Conservation (phyloP, 2,888 invertebrate genomes). For the Nephrocerus scutellatus region DNA sequence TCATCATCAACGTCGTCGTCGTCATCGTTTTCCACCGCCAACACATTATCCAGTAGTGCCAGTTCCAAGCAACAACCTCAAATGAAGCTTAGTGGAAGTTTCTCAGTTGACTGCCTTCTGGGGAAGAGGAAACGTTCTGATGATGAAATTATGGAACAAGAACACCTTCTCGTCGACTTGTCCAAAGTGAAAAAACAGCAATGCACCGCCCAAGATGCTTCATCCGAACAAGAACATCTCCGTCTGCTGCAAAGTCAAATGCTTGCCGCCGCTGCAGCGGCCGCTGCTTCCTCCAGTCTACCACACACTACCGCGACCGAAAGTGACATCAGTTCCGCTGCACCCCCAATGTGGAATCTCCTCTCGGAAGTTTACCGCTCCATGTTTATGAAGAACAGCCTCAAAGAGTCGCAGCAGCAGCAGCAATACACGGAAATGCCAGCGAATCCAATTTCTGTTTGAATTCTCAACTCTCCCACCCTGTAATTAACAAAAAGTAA, state of each 20-base stretch:
- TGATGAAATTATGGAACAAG: too few relatives aligned
- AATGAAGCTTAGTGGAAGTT: slow-evolving; percentile 28
- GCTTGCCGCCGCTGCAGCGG: slow-evolving; percentile 40
- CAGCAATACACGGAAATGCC: slow-evolving; percentile 36
- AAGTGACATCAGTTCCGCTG: too few relatives aligned
- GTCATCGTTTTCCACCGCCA: slow-evolving; percentile 5
- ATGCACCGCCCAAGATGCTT: neutral
- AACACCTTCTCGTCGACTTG: slow-evolving; percentile 3
- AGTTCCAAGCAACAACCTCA: slow-evolving; percentile 5
- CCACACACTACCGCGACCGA: slow-evolving; percentile 11
- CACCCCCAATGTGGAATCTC: slow-evolving; percentile 42
- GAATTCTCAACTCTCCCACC: slow-evolving; percentile 8
- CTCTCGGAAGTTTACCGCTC: slow-evolving; percentile 46
- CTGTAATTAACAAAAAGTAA: slow-evolving; percentile 11
- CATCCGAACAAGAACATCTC: slow-evolving; percentile 24
- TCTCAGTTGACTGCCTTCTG: slow-evolving; percentile 38
- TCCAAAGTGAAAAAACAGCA: slow-evolving; percentile 3
- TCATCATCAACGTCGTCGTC: too few relatives aligned
- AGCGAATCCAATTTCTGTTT: slow-evolving; percentile 44
- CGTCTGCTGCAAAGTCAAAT: slow-evolving; percentile 39
- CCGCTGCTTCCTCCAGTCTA: slow-evolving; percentile 28
- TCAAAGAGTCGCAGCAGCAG: slow-evolving; percentile 27
- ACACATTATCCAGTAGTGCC: neutral
- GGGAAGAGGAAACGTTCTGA: slow-evolving; percentile 38
- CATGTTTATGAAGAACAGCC: slow-evolving; percentile 37